Conservation (phyloP, 2,113 vertebrate species). For the Probosciger aterrimus region DNA sequence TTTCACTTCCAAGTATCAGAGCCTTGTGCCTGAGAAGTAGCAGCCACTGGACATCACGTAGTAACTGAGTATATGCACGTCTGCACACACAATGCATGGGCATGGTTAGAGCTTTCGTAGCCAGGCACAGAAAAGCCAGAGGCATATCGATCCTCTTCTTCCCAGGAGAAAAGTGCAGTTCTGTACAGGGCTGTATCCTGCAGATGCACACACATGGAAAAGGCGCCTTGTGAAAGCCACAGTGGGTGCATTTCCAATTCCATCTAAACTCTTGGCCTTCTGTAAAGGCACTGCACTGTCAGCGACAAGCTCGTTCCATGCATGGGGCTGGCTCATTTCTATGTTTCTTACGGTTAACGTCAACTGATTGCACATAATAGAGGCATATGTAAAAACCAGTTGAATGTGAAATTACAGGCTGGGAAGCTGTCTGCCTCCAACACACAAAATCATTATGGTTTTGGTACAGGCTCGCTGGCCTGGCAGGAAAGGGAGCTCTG, state of each 20-base stretch:
- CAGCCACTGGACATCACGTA: background rate
- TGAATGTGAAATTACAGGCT: background rate
- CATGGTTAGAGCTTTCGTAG: accelerated
- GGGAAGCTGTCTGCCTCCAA: background rate
- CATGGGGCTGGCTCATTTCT: background rate
- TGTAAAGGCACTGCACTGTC: background rate
- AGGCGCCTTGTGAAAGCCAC: background rate
- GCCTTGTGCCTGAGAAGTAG: background rate
- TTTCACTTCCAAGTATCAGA: background rate
- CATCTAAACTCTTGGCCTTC: accelerated
- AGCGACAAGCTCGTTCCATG: accelerated
- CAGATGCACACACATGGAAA: accelerated
- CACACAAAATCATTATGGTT: accelerated
- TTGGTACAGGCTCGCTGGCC: background rate
- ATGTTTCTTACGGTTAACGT: accelerated
- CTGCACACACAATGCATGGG: background rate
- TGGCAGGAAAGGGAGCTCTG: background rate
- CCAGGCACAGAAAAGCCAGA: background rate
- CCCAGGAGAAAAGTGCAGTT: accelerated
- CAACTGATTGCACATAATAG: background rate
- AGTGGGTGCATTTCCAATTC: accelerated
- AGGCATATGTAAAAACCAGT: background rate
- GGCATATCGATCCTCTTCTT: accelerated
- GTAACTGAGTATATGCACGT: accelerated
- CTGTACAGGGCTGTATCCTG: accelerated